These are phyloP conservation scores for Dynastes tityus DNA, from an alignment of 2,888 invertebrate genomes.

Conservation along the genomic window DNA sequence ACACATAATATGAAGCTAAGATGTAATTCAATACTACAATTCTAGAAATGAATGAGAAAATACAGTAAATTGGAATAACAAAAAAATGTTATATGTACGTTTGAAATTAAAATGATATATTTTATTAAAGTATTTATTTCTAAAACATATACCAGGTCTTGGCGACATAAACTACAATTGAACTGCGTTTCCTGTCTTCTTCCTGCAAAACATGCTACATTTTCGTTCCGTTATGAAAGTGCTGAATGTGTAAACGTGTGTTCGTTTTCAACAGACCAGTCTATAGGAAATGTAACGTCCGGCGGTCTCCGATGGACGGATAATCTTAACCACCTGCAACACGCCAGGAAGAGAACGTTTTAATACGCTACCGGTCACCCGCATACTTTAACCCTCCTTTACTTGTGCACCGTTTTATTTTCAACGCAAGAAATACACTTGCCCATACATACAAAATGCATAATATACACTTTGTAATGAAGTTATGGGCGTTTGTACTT, in stretches of 20 bases:
- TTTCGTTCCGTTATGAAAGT: constrained; percentile 19
- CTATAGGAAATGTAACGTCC: constrained; percentile 99
- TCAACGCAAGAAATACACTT: not conserved
- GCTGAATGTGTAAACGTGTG: constrained; percentile 22
- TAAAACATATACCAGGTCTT: not conserved
- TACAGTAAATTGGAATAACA: no score
- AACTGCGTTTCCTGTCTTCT: constrained; percentile 10
- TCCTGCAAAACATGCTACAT: constrained; percentile 1
- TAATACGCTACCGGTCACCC: constrained; percentile 48
- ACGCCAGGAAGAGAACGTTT: constrained; percentile 57
- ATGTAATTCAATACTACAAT: no score
- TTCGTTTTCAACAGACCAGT: constrained; percentile 82
- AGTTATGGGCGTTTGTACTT: no score
- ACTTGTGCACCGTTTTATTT: not conserved
- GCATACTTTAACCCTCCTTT: constrained; percentile 38
- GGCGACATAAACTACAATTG: constrained; percentile 11
- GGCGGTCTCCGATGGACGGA: constrained; percentile 97
- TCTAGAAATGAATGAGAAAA: no score
- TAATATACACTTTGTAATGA: no score
- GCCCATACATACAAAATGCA: not conserved
- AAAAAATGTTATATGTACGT: no score
- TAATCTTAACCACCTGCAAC: constrained; percentile 95
- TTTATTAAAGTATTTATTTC: not conserved
- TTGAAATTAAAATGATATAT: not conserved
- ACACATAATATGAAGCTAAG: no score